A percentile compares a stretch with the other conserved stretches of the same genome.
Evolutionary conservation across 2,113 vertebrate genomes (phyloP).

Genomic region (Phainopepla nitens): DNA sequence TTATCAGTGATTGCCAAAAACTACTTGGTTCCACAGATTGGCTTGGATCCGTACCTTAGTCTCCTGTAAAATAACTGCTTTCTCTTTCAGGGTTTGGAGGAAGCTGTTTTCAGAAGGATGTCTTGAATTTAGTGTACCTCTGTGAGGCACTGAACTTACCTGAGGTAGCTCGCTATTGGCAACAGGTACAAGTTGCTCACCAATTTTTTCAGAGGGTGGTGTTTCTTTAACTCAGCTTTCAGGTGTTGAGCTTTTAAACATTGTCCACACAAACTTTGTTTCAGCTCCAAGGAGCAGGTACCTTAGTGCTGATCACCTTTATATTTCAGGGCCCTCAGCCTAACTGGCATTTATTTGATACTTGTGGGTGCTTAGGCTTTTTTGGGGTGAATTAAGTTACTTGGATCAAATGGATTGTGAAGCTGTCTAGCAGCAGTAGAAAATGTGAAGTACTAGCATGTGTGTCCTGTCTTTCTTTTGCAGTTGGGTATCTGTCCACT

Average conservation of each 20-base stretch:
- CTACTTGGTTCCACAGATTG: not conserved
- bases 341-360: not conserved
- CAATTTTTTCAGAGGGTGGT: not conserved
- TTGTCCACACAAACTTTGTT: not conserved
- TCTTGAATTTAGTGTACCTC: constrained; percentile 95
- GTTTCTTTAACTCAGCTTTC: not conserved
- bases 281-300: not conserved
- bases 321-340: not conserved
- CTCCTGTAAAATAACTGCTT: not conserved
- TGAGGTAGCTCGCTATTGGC: constrained; percentile 97
- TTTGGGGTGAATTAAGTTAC: not conserved
- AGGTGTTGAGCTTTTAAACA: not conserved
- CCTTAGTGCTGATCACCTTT: not conserved
- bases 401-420: not conserved
- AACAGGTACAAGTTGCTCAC: constrained; percentile 79
- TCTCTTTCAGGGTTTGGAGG: constrained; percentile 89
- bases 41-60: not conserved
- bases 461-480: not conserved
- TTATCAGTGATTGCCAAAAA: not conserved
- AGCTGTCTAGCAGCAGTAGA: not conserved
- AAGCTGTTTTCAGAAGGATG: constrained; percentile 98
- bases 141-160: constrained; percentile 95
- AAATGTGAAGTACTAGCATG: not conserved
- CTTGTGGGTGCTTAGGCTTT: not conserved
- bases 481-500: not conserved